phyloP scores from a whole-genome alignment of 2,113 vertebrate genomes.

The Platysternon megacephalum region DNA sequence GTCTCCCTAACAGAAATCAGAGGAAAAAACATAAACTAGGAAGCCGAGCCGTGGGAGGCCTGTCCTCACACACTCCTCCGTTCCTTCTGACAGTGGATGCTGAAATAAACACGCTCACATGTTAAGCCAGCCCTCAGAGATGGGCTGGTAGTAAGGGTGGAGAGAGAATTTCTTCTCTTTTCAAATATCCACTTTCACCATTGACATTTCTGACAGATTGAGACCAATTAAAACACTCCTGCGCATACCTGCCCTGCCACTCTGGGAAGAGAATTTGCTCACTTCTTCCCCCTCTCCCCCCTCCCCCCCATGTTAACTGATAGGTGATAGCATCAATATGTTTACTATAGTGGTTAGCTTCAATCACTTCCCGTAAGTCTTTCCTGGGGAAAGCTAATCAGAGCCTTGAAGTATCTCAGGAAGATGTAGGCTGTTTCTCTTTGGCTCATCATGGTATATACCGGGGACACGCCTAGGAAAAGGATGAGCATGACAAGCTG shows the following conservation, averaged over 20 bases:
- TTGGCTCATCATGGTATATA: background rate
- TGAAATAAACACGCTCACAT: slow-evolving; percentile 64
- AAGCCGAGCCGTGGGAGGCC: slow-evolving; percentile 32
- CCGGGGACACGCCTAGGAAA: background rate
- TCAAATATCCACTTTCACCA: slow-evolving; percentile 46
- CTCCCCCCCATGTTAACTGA: background rate
- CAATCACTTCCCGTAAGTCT: background rate
- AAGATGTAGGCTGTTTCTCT: background rate
- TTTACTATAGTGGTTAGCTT: background rate
- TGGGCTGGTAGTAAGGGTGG: slow-evolving; percentile 27
- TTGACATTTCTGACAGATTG: slow-evolving; percentile 64
- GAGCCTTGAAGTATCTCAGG: background rate
- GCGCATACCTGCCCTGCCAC: background rate
- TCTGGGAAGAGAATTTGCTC: background rate
- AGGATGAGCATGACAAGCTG: background rate
- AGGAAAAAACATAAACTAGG: background rate
- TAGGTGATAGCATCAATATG: background rate
- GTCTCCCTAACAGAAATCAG: slow-evolving; percentile 10
- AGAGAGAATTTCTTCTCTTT: slow-evolving; percentile 21
- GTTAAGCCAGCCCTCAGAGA: slow-evolving; percentile 35
- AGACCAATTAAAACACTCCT: slow-evolving; percentile 23
- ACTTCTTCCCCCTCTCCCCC: background rate
- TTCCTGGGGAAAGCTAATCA: background rate
- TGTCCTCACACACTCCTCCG: slow-evolving; percentile 65
- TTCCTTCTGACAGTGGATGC: slow-evolving; percentile 48